Conservation (phyloP, 1,140 invertebrate genomes). For the Dendrolimus kikuchii region DNA sequence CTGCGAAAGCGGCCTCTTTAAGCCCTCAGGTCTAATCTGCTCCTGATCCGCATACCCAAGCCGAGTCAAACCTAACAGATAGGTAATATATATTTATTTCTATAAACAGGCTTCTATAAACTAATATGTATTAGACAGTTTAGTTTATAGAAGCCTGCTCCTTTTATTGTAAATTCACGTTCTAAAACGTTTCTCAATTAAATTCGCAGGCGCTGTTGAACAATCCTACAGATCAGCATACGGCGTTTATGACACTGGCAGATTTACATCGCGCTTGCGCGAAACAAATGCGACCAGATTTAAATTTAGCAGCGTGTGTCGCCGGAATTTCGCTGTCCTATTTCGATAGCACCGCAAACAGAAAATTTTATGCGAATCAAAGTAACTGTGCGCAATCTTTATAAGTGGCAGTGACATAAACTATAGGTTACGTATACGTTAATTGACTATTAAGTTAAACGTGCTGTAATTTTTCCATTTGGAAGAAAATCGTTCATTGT, state of each 20-base stretch:
- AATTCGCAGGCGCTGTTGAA: background rate
- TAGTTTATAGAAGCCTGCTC: too few species aligned
- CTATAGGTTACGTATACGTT: too few species aligned
- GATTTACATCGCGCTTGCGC: slow-evolving; percentile 44
- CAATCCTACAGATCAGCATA: slow-evolving; percentile 10
- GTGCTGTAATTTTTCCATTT: background rate
- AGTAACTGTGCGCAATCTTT: slow-evolving; percentile 14
- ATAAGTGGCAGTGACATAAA: slow-evolving; percentile 10
- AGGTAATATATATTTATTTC: too few species aligned
- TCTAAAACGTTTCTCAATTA: too few species aligned
- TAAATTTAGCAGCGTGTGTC: slow-evolving; percentile 56
- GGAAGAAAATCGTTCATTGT: background rate
- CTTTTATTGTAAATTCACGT: too few species aligned
- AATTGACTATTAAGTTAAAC: too few species aligned
- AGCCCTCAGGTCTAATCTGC: too few species aligned
- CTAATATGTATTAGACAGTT: too few species aligned
- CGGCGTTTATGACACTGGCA: slow-evolving; percentile 21
- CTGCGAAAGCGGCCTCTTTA: too few species aligned
- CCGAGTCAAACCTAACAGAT: too few species aligned
- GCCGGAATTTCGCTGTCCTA: slow-evolving; percentile 51
- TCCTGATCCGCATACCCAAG: too few species aligned
- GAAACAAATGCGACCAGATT: slow-evolving; percentile 38
- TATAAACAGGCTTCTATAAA: too few species aligned
- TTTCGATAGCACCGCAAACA: slow-evolving; percentile 46
- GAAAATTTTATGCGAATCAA: slow-evolving; percentile 28